A percentile compares a stretch with the other conserved stretches of the same genome.
These are phyloP conservation scores for Todiramphus chloris DNA, from an alignment of 2,113 vertebrate genomes.

Conservation along the genomic window DNA sequence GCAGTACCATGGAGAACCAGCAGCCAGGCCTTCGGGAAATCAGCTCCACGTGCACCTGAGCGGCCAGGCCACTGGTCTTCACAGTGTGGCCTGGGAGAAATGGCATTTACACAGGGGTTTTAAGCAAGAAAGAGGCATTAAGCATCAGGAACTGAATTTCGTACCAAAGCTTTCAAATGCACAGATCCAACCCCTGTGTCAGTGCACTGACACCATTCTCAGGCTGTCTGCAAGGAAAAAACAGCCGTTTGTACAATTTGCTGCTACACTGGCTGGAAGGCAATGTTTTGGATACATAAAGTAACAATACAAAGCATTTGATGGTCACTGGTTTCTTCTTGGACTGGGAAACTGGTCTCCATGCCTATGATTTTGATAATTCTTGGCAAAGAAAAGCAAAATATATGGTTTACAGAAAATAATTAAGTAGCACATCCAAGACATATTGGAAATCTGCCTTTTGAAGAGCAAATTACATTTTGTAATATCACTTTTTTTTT, in stretches of 20 bases:
- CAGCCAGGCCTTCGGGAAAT: background rate
- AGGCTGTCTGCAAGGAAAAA: background rate
- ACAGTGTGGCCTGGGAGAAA: background rate
- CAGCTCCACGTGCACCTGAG: background rate
- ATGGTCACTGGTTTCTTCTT: constrained; percentile 25
- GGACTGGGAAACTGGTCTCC: background rate
- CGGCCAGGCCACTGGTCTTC: background rate
- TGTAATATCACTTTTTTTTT: background rate
- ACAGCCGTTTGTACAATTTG: background rate
- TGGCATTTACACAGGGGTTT: background rate
- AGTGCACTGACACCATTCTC: background rate
- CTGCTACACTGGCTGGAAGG: background rate
- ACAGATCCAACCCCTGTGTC: background rate
- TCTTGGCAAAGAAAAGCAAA: constrained; percentile 24
- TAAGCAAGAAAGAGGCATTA: background rate
- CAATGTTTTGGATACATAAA: background rate
- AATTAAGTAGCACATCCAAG: background rate
- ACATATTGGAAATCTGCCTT: background rate
- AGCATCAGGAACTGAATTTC: background rate
- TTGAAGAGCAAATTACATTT: constrained; percentile 9
- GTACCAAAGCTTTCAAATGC: background rate
- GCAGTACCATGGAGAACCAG: background rate
- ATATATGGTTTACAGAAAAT: constrained; percentile 12
- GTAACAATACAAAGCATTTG: constrained; percentile 3
- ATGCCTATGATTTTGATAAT: background rate